Evolutionary conservation across 2,113 vertebrate genomes (phyloP).

Genomic region (Equus przewalskii): DNA sequence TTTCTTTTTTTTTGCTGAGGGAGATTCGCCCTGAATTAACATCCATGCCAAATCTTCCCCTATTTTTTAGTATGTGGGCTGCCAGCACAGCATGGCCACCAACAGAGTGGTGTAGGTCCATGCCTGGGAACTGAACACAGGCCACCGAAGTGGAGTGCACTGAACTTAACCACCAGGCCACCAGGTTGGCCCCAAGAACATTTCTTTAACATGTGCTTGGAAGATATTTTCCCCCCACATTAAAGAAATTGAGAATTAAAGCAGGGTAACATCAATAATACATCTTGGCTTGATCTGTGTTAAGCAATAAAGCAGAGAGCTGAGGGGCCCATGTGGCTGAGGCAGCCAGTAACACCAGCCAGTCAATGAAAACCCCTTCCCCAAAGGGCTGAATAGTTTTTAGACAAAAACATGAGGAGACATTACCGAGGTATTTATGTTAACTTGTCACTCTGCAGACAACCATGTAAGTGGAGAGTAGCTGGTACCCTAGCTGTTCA

Average conservation of each 20-base stretch:
- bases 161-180: no score
- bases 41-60: no score
- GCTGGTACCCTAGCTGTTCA: not conserved
- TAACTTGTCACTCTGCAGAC: conserved; percentile 18
- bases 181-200: not conserved
- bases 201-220: conserved; percentile 23
- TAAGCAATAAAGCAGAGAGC: not conserved
- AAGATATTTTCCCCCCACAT: not conserved
- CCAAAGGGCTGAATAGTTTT: not conserved
- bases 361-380: not conserved
- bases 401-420: not conserved
- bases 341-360: not conserved
- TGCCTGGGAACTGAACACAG: no score
- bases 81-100: no score
- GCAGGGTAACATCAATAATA: not conserved
- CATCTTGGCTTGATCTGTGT: not conserved
- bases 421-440: not conserved
- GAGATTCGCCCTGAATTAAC: no score
- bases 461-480: not conserved
- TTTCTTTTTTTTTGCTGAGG: not conserved
- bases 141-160: no score
- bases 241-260: conserved; percentile 30
- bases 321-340: not conserved
- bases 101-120: no score
- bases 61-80: no score